phyloP scores from a whole-genome alignment of 2,888 invertebrate species.

The Synergus itoensis region DNA sequence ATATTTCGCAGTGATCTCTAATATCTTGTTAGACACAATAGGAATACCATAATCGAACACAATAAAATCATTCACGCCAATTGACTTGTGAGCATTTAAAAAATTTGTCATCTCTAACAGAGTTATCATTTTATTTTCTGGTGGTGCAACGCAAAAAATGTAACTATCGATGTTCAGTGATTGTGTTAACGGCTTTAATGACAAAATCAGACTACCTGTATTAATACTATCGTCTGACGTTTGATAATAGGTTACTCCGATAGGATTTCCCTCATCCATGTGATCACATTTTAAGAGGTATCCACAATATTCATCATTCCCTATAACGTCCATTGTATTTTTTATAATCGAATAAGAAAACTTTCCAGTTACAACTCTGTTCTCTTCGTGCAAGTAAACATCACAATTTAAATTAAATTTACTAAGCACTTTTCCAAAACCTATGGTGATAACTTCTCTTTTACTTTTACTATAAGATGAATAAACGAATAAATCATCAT shows the following conservation, averaged over 20 bases:
- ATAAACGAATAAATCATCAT: slow-evolving; percentile 83
- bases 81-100: slow-evolving; percentile 83
- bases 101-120: slow-evolving; percentile 83
- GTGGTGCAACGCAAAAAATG: slow-evolving; percentile 83
- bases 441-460: slow-evolving; percentile 82
- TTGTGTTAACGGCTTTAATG: slow-evolving; percentile 58
- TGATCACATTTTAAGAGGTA: slow-evolving; percentile 79
- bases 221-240: slow-evolving; percentile 54
- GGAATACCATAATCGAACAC: slow-evolving; percentile 82
- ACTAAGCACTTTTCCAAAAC: slow-evolving; percentile 81
- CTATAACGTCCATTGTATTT: slow-evolving; percentile 73
- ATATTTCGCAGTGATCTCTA: slow-evolving; percentile 77
- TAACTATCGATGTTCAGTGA: slow-evolving; percentile 79
- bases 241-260: slow-evolving; percentile 69
- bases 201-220: slow-evolving; percentile 60
- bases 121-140: slow-evolving; percentile 79
- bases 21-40: slow-evolving; percentile 74
- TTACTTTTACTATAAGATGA: slow-evolving; percentile 83
- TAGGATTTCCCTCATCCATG: slow-evolving; percentile 58
- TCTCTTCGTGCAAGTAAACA: slow-evolving; percentile 82
- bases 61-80: slow-evolving; percentile 84
- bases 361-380: slow-evolving; percentile 81
- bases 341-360: slow-evolving; percentile 63
- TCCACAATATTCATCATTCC: slow-evolving; percentile 79
- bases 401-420: slow-evolving; percentile 84